Conservation (phyloP, 1,140 invertebrate genomes). For the Caerostris darwini region DNA sequence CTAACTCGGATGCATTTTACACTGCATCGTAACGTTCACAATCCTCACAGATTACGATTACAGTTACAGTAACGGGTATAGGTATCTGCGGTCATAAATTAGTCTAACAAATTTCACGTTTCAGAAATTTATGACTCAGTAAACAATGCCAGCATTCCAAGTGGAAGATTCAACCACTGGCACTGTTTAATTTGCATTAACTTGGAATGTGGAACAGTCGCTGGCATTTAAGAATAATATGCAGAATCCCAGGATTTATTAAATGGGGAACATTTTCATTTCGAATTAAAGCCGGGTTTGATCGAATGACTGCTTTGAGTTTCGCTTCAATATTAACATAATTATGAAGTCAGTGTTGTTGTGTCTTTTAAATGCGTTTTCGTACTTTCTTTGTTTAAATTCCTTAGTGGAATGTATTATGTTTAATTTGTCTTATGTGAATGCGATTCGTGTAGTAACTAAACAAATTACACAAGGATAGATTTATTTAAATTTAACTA, state of each 20-base stretch:
- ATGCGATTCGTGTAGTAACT: neutral
- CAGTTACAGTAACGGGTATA: neutral
- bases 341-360: neutral
- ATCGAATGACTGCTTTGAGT: neutral
- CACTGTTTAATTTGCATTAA: neutral
- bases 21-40: neutral
- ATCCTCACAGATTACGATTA: neutral
- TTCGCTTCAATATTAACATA: neutral
- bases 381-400: too few species aligned
- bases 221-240: neutral
- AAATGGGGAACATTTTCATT: neutral
- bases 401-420: too few species aligned
- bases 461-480: neutral
- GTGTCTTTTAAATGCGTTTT: neutral
- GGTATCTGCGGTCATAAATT: neutral
- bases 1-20: neutral
- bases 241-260: neutral
- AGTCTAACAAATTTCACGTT: neutral
- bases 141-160: neutral
- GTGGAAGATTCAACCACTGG: neutral
- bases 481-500: too few species aligned
- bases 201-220: neutral
- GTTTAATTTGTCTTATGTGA: neutral
- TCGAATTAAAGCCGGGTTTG: neutral
- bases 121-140: constrained; percentile 3